Evolutionary conservation across 1,140 invertebrate species (phyloP).

Genomic region (Zelostemma sp.): DNA sequence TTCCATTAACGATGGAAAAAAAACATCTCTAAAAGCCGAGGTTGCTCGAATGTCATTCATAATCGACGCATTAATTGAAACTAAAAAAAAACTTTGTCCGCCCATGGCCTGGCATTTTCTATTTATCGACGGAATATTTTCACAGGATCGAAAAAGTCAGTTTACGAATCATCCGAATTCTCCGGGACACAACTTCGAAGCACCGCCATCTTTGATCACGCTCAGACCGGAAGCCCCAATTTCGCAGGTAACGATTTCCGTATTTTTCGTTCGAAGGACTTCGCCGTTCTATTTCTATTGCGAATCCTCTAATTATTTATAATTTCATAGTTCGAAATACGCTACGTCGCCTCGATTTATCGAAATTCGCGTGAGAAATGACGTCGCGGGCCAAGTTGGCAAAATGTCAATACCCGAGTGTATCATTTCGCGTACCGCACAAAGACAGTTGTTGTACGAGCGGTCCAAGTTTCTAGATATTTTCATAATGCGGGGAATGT

Average conservation of each 20-base stretch:
- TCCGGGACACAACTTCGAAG: conserved; percentile 65
- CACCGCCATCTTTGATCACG: conserved; percentile 78
- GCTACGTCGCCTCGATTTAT: conserved; percentile 23
- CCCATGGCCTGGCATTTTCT: too few relatives aligned
- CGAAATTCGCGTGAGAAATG: conserved; percentile 26
- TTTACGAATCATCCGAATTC: conserved; percentile 29
- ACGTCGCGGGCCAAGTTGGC: conserved; percentile 33
- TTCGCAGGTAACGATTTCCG: conserved; percentile 71
- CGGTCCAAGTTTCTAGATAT: conserved; percentile 35
- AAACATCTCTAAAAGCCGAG: too few relatives aligned
- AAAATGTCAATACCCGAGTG: conserved; percentile 33
- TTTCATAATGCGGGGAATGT: conserved; percentile 37
- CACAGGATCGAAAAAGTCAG: conserved; percentile 37
- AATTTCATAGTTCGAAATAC: conserved; percentile 13
- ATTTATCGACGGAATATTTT: too few relatives aligned
- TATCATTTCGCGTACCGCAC: conserved; percentile 25
- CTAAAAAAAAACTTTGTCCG: too few relatives aligned
- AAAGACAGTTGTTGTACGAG: conserved; percentile 36
- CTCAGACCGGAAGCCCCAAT: conserved; percentile 79
- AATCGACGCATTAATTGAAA: too few relatives aligned
- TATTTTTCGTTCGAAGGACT: background rate
- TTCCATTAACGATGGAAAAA: too few relatives aligned
- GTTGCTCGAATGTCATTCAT: too few relatives aligned
- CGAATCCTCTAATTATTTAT: background rate
- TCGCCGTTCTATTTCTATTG: conserved; percentile 4